Percentiles rank a stretch among this genome's conserved stretches.
phyloP scores from a whole-genome alignment of 1,140 invertebrate species.

The Drosophila carrolli region DNA sequence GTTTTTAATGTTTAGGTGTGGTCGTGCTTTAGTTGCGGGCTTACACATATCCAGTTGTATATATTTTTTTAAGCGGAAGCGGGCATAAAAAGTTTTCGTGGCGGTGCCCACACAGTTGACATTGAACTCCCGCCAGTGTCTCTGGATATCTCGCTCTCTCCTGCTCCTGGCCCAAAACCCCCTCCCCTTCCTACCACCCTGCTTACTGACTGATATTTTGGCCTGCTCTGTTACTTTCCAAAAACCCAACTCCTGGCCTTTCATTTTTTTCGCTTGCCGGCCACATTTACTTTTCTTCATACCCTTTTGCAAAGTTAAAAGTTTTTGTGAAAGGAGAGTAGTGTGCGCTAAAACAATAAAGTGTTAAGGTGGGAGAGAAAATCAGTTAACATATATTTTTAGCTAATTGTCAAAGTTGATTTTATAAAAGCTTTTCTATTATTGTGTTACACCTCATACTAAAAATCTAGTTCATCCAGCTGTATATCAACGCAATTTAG shows the following conservation, averaged over 20 bases:
- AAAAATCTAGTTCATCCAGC: neutral
- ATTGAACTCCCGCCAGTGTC: constrained; percentile 67
- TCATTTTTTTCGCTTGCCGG: constrained; percentile 60
- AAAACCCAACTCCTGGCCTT: constrained; percentile 69
- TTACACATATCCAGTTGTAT: constrained; percentile 50
- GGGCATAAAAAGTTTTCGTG: constrained; percentile 49
- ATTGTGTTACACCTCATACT: neutral
- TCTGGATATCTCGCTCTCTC: constrained; percentile 13
- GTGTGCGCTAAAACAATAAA: constrained; percentile 1
- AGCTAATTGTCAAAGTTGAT: constrained; percentile 3
- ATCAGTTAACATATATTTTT: neutral
- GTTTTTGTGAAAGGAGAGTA: constrained; percentile 31
- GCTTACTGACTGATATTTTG: constrained; percentile 29
- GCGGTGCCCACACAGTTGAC: constrained; percentile 67
- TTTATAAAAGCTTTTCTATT: neutral
- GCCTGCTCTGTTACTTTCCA: constrained; percentile 67
- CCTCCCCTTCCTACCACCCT: constrained; percentile 4
- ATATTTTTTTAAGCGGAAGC: constrained; percentile 55
- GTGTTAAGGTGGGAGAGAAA: neutral
- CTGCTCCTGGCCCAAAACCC: constrained; percentile 6
- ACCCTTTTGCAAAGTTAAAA: constrained; percentile 36
- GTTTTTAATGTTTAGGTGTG: constrained; percentile 75
- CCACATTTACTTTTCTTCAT: constrained; percentile 56
- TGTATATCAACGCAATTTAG: too few species aligned
- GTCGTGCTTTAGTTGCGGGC: constrained; percentile 66